Evolutionary conservation across 2,113 vertebrate species (phyloP).

Genomic region (Tapirus terrestris): DNA sequence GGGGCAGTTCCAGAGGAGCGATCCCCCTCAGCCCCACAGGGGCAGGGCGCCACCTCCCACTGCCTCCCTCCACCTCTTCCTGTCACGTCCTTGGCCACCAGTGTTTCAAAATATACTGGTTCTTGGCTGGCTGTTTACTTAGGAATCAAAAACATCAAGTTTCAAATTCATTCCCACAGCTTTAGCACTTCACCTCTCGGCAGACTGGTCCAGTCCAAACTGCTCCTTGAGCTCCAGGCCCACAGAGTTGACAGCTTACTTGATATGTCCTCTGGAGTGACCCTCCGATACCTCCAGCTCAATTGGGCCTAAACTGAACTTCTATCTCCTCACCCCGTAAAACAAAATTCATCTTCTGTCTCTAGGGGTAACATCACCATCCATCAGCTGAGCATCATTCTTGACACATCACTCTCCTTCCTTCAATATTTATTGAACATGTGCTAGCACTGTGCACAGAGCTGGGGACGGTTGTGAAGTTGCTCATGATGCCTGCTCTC

Average conservation of each 20-base stretch:
- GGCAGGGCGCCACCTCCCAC: slow-evolving; percentile 49
- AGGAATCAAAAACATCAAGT: slow-evolving; percentile 73
- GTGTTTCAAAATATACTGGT: slow-evolving; percentile 70
- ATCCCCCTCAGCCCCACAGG: slow-evolving; percentile 8
- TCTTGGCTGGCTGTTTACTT: slow-evolving; percentile 66
- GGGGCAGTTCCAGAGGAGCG: slow-evolving; percentile 39
- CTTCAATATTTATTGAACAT: not conserved
- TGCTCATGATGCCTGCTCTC: not conserved
- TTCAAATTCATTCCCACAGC: slow-evolving; percentile 67
- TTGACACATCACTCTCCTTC: not conserved
- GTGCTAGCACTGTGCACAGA: not conserved
- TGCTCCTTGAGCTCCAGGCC: slow-evolving; percentile 11
- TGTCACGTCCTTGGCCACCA: slow-evolving; percentile 62
- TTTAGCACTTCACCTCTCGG: slow-evolving; percentile 38
- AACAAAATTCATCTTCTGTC: slow-evolving; percentile 37
- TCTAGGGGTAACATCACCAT: slow-evolving; percentile 16
- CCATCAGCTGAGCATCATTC: not conserved
- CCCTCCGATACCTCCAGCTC: not conserved
- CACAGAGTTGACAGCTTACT: slow-evolving; percentile 19
- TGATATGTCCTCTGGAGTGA: not conserved
- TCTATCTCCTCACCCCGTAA: not conserved
- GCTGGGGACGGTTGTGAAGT: not conserved
- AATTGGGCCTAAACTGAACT: not conserved
- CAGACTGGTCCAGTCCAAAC: slow-evolving; percentile 69
- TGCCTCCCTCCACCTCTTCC: slow-evolving; percentile 57